Percentiles rank a stretch among this genome's conserved stretches.
Conservation (phyloP, 2,113 vertebrate species). For the Nothobranchius furzeri region DNA sequence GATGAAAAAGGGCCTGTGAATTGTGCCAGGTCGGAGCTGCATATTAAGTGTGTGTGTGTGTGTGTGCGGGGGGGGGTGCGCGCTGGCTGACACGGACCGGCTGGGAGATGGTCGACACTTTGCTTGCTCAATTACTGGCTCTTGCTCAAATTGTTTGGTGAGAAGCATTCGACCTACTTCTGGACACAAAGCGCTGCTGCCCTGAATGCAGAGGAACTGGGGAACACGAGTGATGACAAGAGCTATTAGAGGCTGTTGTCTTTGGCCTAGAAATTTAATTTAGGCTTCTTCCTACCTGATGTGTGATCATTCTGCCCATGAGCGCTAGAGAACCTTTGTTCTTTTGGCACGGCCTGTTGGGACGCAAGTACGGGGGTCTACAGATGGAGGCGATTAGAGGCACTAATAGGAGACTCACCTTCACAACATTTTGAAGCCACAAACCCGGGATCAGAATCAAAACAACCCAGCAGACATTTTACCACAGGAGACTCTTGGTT, state of each 20-base stretch:
- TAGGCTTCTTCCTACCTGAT: conserved; percentile 43
- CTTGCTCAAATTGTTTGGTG: conserved; percentile 77
- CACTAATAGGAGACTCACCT: conserved; percentile 58
- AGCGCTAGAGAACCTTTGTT: conserved; percentile 1
- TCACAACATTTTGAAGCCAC: conserved; percentile 41
- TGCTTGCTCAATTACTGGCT: conserved; percentile 78
- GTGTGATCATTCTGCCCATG: conserved; percentile 14
- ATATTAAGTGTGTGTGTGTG: conserved; percentile 57
- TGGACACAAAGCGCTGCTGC: conserved; percentile 75
- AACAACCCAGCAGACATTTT: not conserved
- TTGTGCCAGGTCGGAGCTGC: conserved; percentile 61
- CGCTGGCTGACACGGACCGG: conserved; percentile 52
- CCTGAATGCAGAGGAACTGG: conserved; percentile 77
- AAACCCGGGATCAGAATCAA: conserved; percentile 1
- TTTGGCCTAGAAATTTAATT: conserved; percentile 59
- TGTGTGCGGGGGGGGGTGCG: not conserved
- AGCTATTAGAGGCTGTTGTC: conserved; percentile 64
- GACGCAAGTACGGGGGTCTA: conserved; percentile 13
- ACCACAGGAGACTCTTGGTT: not conserved
- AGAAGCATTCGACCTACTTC: conserved; percentile 82
- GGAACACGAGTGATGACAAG: conserved; percentile 69
- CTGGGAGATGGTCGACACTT: conserved; percentile 67
- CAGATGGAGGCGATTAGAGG: conserved; percentile 52
- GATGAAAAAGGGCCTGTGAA: conserved; percentile 68
- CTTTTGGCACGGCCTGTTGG: not conserved